Evolutionary conservation across 2,797 vertebrate genomes (phyloP).

Genomic region (Dallia pectoralis): DNA sequence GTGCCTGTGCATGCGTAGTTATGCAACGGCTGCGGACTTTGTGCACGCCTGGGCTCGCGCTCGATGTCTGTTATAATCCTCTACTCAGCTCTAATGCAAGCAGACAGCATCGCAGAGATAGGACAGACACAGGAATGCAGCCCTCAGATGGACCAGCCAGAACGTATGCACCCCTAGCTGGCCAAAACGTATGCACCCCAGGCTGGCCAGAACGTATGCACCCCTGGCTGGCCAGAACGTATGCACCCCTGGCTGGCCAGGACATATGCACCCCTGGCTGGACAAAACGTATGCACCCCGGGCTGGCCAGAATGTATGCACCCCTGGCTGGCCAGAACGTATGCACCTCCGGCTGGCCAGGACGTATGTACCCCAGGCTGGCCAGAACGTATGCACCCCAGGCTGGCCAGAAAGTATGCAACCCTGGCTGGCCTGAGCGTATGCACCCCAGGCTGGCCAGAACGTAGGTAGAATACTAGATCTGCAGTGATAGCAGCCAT

Average conservation of each 20-base stretch:
- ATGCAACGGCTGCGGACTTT: slow-evolving; percentile 45
- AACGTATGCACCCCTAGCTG: background rate
- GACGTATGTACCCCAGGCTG: too few relatives aligned
- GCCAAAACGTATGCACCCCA: too few relatives aligned
- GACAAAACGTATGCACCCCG: too few relatives aligned
- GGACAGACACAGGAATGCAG: slow-evolving; percentile 24
- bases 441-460: background rate
- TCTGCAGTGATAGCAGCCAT: background rate
- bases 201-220: too few relatives aligned
- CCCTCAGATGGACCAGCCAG: slow-evolving; percentile 5
- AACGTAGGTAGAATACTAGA: background rate
- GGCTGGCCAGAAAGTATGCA: slow-evolving; percentile 9
- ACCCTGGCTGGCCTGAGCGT: background rate
- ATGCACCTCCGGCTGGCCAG: background rate
- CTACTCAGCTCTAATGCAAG: slow-evolving; percentile 63
- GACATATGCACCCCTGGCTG: slow-evolving; percentile 19
- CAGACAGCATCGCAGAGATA: slow-evolving; percentile 56
- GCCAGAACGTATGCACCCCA: too few relatives aligned
- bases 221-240: background rate
- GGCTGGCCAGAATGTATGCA: slow-evolving; percentile 13
- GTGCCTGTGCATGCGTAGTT: slow-evolving; percentile 22
- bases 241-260: background rate
- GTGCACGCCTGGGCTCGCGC: slow-evolving; percentile 23
- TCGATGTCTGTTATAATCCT: slow-evolving; percentile 59
- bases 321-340: background rate